Evolutionary conservation across 2,888 invertebrate species (phyloP).

Genomic region (Parasteatoda lunata): DNA sequence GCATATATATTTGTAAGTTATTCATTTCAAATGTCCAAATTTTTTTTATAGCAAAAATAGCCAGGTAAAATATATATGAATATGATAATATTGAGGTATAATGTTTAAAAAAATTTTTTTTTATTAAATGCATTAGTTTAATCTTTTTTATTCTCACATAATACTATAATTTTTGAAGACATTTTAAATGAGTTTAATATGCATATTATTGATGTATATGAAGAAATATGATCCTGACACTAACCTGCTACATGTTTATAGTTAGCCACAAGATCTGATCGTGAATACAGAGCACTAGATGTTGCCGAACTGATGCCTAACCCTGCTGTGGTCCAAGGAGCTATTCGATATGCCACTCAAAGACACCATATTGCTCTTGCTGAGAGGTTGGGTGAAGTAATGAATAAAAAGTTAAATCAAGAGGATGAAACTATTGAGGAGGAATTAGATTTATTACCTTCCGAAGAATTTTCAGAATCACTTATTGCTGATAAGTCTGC

Average conservation of each 20-base stretch:
- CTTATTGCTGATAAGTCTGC: conserved; percentile 14
- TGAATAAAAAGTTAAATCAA: conserved; percentile 73
- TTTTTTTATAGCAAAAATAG: too few species aligned
- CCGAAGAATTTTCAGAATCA: conserved; percentile 27
- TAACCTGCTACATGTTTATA: conserved; percentile 74
- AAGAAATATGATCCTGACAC: too few species aligned
- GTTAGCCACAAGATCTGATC: conserved; percentile 88
- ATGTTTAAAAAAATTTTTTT: too few species aligned
- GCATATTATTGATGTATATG: too few species aligned
- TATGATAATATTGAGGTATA: too few species aligned
- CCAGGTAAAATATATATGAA: too few species aligned
- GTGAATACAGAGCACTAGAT: conserved; percentile 90
- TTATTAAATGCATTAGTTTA: too few species aligned
- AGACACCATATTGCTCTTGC: conserved; percentile 85
- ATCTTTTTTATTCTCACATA: too few species aligned
- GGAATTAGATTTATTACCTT: conserved; percentile 40
- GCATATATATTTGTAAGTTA: too few species aligned
- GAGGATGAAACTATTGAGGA: conserved; percentile 51
- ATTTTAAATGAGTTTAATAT: too few species aligned
- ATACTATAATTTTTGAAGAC: too few species aligned
- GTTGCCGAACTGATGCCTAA: conserved; percentile 87
- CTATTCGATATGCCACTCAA: conserved; percentile 90
- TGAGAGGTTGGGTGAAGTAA: conserved; percentile 82
- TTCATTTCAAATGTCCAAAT: too few species aligned
- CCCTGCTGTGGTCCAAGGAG: conserved; percentile 84